phyloP scores from a whole-genome alignment of 2,797 vertebrate genomes.

The Arremon brunneinucha region DNA sequence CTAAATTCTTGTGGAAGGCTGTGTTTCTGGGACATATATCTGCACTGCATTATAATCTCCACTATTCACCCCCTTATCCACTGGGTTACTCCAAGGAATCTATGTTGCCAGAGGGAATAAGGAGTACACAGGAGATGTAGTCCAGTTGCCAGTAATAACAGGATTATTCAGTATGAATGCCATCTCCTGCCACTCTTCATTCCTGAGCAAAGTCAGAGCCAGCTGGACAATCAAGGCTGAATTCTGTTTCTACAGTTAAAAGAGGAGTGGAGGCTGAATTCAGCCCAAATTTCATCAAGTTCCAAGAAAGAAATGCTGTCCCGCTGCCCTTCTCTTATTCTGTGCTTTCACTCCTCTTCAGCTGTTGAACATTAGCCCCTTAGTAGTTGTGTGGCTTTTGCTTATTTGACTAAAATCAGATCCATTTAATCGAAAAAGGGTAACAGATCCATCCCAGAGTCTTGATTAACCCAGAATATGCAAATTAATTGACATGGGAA shows the following conservation, averaged over 20 bases:
- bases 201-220: neutral
- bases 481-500: neutral
- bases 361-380: neutral
- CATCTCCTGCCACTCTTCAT: neutral
- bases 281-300: neutral
- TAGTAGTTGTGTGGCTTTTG: neutral
- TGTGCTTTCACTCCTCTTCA: neutral
- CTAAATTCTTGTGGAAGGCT: neutral
- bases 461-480: neutral
- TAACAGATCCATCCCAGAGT: neutral
- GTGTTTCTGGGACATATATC: neutral
- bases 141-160: neutral
- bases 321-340: neutral
- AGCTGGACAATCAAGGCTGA: neutral
- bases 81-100: neutral
- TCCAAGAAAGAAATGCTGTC: neutral
- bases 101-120: neutral
- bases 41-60: neutral
- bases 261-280: neutral
- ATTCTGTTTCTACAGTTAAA: neutral
- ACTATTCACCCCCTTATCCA: neutral
- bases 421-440: neutral
- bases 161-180: neutral
- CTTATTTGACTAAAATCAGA: neutral
- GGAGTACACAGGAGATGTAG: neutral